Evolutionary conservation across 1,140 invertebrate genomes (phyloP).

Genomic region (Aphaenogaster floridana): DNA sequence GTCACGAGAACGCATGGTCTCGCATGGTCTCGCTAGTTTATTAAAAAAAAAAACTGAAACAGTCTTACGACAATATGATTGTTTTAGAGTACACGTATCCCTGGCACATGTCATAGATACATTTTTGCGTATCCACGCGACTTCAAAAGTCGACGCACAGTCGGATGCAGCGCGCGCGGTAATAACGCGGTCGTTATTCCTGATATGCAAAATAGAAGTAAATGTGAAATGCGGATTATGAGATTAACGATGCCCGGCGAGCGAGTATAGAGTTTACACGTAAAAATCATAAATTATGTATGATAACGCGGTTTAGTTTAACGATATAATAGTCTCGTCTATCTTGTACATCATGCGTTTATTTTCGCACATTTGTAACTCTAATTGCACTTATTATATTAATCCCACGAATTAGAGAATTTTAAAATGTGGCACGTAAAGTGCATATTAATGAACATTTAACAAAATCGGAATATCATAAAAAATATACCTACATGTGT

Average conservation of each 20-base stretch:
- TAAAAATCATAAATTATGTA: conserved; percentile 51
- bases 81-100: background rate
- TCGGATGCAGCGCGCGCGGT: conserved; percentile 23
- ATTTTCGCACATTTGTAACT: conserved; percentile 20
- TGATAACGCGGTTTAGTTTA: conserved; percentile 42
- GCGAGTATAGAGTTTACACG: conserved; percentile 5
- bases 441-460: background rate
- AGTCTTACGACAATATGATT: conserved; percentile 1
- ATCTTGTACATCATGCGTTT: conserved; percentile 10
- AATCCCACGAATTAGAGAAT: background rate
- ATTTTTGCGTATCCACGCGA: conserved; percentile 19
- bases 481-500: background rate
- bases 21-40: background rate
- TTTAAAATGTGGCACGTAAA: background rate
- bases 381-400: conserved; percentile 4
- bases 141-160: conserved; percentile 22
- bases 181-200: conserved; percentile 53
- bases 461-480: background rate
- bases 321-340: conserved; percentile 13
- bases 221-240: conserved; percentile 47
- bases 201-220: conserved; percentile 54
- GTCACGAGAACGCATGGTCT: background rate
- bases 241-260: conserved; percentile 46
- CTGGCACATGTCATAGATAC: background rate
- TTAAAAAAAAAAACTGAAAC: background rate